Evolutionary conservation across 2,888 invertebrate genomes (phyloP), one percentile per base, ranked within the genome.

Genomic region (Trissolcus brochymenae): DNA sequence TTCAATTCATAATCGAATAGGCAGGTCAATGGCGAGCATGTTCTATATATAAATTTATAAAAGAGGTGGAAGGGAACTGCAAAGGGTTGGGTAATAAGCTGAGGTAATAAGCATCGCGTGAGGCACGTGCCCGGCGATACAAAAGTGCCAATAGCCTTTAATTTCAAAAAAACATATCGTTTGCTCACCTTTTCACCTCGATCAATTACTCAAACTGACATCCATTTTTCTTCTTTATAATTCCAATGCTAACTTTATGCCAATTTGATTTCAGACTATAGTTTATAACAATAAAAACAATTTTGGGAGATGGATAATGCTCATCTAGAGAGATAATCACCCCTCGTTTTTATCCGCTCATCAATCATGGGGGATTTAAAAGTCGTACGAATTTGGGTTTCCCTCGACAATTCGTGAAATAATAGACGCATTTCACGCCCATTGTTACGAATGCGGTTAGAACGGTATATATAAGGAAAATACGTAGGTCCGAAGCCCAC

Each of bases 51-150:
- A 75, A 71, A 65, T 35, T 35, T 35, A 35, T 35, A 35, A 71
- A 60, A 55, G 60, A 70, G 74, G 71, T 62, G 72, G 73, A 70
- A 76, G 70, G 70, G 68, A 62, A 75, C 50, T 65, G 61, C 43
- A 79, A 78, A 78, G 80, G 79, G 66, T 72, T 68, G 68, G 21
- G 76, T 77, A 73, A 79, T 79, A 72, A 78, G 78, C 80, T 77
- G 82, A 85, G 84, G 84, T 86, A 86, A 87, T 84, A 84, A 87
- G 84, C 85, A 84, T 87, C 84, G 87, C 87, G 86, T 86, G 87
- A 87, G 87, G 85, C 87, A 85, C 87, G 87, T 87, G 87, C 87
- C 85, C 79, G 81, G 86, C 84, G 86, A 87, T 87, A 83, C 84
- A 82, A 81, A 84, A 84, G 84, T 83, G 83, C 80, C 83, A 82